Evolutionary conservation across 1,140 invertebrate species (phyloP), one percentile per base, ranked within the genome.

Genomic region (Papilio glaucus): DNA sequence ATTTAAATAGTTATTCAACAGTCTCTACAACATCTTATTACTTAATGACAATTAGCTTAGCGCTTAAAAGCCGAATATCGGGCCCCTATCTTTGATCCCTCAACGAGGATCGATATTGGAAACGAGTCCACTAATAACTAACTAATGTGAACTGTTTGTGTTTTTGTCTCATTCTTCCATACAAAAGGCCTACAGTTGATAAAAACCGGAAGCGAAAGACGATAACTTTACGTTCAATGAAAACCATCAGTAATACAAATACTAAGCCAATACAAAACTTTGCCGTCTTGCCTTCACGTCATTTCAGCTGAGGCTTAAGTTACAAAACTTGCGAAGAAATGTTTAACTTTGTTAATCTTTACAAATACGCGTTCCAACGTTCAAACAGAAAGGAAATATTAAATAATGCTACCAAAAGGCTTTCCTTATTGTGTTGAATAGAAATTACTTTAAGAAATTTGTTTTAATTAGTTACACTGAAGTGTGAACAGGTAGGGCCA

Each of bases 241-340:
- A 49, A 21, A 49, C 15, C 45, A 49, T n/a, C n/a, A n/a, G n/a
- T n/a, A 45, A 49, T 21, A 49, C 4, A 49, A 49, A 49, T 49
- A 49, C 45, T 21, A 49, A 49, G 45, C 21, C 45, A 49, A 49
- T 18, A 18, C 45, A 10, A 9, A 49, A 49, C 45, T 49, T 49
- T 49, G 21, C 9, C 45, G 10, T 41, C 39, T 49, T 49, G 21
- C 9, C 45, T 4, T 41, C 39, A 49, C 45, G 8, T 49, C 45
- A 49, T 49, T 49, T 49, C 9, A n/a, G 15, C n/a, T 18, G 18
- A 49, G 21, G 7, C 15, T 49, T 49, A n/a, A 49, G 42, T 49
- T 18, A 49, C 42, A 49, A 9, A 49, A 49, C 42, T 49, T 49
- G 1, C 8, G 42, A 49, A 9, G 8, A 49, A 15, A 49, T 21